Base-by-base conservation (phyloP, 1,140 invertebrate genomes). In the Homalodisca vitripennis region DNA sequence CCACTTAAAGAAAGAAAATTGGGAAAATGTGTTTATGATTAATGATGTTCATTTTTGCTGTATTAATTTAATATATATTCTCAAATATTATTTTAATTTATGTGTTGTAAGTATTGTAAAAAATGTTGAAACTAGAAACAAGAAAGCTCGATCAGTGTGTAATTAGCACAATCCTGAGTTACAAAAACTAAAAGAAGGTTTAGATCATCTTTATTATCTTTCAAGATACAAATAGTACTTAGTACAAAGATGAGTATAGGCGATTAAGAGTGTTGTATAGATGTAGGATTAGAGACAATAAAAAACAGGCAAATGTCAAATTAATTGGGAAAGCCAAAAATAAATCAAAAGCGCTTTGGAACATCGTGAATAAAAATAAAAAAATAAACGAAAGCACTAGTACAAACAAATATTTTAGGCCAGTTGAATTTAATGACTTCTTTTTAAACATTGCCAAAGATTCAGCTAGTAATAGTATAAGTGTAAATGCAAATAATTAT, bases 361-460 rank as follows among this genome's bases (percentile, higher is more conserved):
- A 41, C 30, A 65, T 65, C 41, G 30, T 65, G 20, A 65, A 65
- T 65, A 65, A 41, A 41, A 65, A 65, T 65, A 27, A 26, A 41
- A 46, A 6, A 65, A 32, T 10, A 34, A 34, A 2, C 30, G n/a
- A 2, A n/a, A n/a, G n/a, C 22, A 51, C 14, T 51, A 51, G 48
- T 51, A 22, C 17, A 20, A 51, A 51, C 22, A 65, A 41, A 14
- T 24, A 34, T 65, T 46, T 65, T 46, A 41, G 24, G 26, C 31
- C 63, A 41, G 31, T 34, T 27, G 46, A 34, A 6, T 34, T 65
- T 20, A 65, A 65, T 34, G 24, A 26, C 64, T 69, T 72, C 70
- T 67, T 64, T 47, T 20, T 67, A 66, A 69, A 29, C 70, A 26
- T 57, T 29, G 53, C 57, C 71, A 24, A n/a, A n/a, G n/a, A n/a